Percentiles rank a stretch among this genome's conserved stretches.
Evolutionary conservation across 2,113 vertebrate species (phyloP).

Genomic region (Anarhynchus alexandrinus): DNA sequence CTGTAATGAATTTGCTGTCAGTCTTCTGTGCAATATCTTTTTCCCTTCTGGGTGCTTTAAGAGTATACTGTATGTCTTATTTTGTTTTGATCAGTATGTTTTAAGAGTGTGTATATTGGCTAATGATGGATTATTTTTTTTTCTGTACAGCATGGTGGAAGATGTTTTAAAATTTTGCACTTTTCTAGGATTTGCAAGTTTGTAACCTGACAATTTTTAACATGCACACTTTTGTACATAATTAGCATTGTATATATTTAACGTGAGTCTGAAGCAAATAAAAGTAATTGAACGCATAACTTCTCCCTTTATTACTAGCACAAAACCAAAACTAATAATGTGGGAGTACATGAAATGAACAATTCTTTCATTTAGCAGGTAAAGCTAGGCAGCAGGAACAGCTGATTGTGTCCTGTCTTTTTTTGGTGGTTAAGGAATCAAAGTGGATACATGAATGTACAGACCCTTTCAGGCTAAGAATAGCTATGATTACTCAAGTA

Average conservation of each 20-base stretch:
- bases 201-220: constrained; percentile 86
- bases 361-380: neutral
- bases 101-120: constrained; percentile 84
- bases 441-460: neutral
- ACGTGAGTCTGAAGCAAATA: constrained; percentile 83
- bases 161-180: constrained; percentile 88
- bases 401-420: neutral
- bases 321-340: neutral
- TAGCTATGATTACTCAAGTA: neutral
- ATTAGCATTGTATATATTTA: constrained; percentile 87
- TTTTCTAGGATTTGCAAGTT: constrained; percentile 89
- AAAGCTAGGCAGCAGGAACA: neutral
- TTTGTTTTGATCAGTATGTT: constrained; percentile 46
- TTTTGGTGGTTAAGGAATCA: neutral
- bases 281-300: constrained; percentile 57
- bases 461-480: neutral
- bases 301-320: constrained; percentile 27
- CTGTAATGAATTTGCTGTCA: constrained; percentile 66
- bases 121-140: constrained; percentile 86
- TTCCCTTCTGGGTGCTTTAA: constrained; percentile 68
- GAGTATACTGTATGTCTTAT: constrained; percentile 67
- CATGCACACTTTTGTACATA: constrained; percentile 87
- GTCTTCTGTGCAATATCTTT: constrained; percentile 75
- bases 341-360: neutral
- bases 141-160: constrained; percentile 92